Base-by-base conservation (phyloP, 2,888 invertebrate genomes). In the Drosophila cracens region DNA sequence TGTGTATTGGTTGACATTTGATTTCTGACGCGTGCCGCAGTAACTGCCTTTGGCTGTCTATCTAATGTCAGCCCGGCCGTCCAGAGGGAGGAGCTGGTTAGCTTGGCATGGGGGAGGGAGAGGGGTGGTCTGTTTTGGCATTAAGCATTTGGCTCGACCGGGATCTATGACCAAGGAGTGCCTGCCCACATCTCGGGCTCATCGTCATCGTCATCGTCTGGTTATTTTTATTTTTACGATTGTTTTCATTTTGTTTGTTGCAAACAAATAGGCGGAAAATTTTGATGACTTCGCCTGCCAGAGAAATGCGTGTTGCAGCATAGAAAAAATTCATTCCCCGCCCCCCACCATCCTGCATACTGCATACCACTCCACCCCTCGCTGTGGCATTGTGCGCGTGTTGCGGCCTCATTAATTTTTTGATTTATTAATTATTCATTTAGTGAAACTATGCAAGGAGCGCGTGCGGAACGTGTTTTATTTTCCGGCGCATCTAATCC, bases 371-470 rank as follows among this genome's bases (percentile, higher is more conserved):
- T 21, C 13, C 8, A 18, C 10, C 58, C 33, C 36, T 21, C 16
- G 46, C 31, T 48, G 52, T 34, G 4, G 46, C 25, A 46, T 46
- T 29, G 33, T 33, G 73, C 85, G 85, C 85, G 87, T 89, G 86
- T 73, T 84, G 89, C 71, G 89, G 87, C 89, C 85, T 85, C 90
- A 88, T 88, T 89, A 88, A 89, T 85, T 90, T 90, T 70, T 76
- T 90, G 90, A 88, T 88, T 88, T 90, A 88, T 90, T 89, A 89
- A 87, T 89, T 90, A 85, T 89, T 77, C 89, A 88, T 73, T 74
- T 77, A 66, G 31, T 58, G 59, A 62, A 80, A 71, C 74, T 81
- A 77, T 67, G 73, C 73, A 69, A 61, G 65, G 34, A 70, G 62
- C 65, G 62, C 65, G 77, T 77, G 77, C 58, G 65, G 61, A 64